Conservation (phyloP, 2,797 vertebrate species). For the Oreonectes daqikongensis region DNA sequence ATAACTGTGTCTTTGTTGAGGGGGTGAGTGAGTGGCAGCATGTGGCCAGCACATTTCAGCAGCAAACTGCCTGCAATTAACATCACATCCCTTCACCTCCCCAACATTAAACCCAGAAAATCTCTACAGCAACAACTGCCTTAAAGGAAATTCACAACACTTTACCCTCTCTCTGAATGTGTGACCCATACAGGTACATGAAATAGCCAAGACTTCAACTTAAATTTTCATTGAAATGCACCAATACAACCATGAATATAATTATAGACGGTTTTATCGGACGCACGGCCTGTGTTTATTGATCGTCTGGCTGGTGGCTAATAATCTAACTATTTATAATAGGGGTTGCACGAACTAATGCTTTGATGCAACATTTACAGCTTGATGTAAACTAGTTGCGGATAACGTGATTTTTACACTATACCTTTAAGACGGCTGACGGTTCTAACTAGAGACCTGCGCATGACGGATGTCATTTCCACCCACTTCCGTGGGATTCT, state of each 20-base stretch:
- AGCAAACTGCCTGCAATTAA: conserved; percentile 57
- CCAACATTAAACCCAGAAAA: conserved; percentile 28
- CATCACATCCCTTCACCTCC: conserved; percentile 60
- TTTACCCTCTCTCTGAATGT: not conserved
- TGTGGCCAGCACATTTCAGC: conserved; percentile 66
- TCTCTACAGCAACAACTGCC: conserved; percentile 40
- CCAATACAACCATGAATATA: not conserved
- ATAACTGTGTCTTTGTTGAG: conserved; percentile 61
- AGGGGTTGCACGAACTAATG: too few relatives aligned
- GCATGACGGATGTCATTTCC: too few relatives aligned
- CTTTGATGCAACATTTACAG: too few relatives aligned
- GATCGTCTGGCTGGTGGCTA: too few relatives aligned
- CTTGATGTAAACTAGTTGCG: too few relatives aligned
- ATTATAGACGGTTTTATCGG: too few relatives aligned
- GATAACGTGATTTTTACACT: too few relatives aligned
- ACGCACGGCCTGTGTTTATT: too few relatives aligned
- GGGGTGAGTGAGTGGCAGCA: conserved; percentile 60
- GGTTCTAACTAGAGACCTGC: too few relatives aligned
- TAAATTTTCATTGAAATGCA: not conserved
- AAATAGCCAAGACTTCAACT: not conserved
- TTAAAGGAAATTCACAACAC: conserved; percentile 15
- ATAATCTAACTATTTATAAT: too few relatives aligned
- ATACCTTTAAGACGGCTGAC: too few relatives aligned
- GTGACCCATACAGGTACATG: not conserved
- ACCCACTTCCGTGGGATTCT: too few relatives aligned